A percentile compares a stretch with the other conserved stretches of the same genome.
Conservation (phyloP, 2,888 invertebrate genomes). For the Neocrepidodera transversa region DNA sequence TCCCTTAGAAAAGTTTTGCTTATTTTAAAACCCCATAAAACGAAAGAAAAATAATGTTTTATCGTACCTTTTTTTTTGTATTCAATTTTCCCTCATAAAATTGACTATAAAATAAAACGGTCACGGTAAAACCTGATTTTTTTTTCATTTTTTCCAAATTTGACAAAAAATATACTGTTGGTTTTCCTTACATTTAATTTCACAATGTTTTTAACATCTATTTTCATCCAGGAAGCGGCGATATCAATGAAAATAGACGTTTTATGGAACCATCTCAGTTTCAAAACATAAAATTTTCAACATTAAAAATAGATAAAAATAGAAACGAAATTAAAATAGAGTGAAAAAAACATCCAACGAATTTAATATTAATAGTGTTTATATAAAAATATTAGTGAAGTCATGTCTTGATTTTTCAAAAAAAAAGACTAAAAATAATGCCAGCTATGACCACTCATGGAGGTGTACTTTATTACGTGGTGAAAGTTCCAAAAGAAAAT, state of each 20-base stretch:
- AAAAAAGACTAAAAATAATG: conserved; percentile 47
- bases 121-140: too few relatives aligned
- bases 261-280: conserved; percentile 24
- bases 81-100: too few relatives aligned
- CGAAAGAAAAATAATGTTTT: too few relatives aligned
- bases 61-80: too few relatives aligned
- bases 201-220: conserved; percentile 7
- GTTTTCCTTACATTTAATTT: too few relatives aligned
- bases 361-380: not conserved
- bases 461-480: conserved; percentile 74
- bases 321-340: conserved; percentile 5
- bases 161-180: too few relatives aligned
- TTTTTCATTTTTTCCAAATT: too few relatives aligned
- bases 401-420: not conserved
- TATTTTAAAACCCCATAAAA: too few relatives aligned
- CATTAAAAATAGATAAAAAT: conserved; percentile 1
- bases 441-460: conserved; percentile 68
- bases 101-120: too few relatives aligned
- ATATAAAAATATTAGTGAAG: not conserved
- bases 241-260: conserved; percentile 28
- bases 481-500: conserved; percentile 67
- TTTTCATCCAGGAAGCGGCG: conserved; percentile 29
- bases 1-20: too few relatives aligned
- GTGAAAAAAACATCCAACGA: not conserved
- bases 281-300: conserved; percentile 1